A percentile compares a stretch with the other conserved stretches of the same genome.
Conservation (phyloP, 2,797 vertebrate species). For the Channa striata region DNA sequence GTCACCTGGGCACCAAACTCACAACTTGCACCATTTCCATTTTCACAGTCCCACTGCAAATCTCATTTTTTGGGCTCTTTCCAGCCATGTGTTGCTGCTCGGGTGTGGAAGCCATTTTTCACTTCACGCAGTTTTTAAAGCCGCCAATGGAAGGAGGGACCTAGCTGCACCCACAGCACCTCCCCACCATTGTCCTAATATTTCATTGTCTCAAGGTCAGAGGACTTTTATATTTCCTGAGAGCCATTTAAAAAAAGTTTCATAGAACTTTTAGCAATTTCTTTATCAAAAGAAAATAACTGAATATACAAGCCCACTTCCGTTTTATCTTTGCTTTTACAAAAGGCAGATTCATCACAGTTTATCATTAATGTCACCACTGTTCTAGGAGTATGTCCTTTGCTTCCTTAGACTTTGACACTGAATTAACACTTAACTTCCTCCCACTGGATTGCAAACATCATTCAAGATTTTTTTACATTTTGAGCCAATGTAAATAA, state of each 20-base stretch:
- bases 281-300: neutral
- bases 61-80: conserved; percentile 59
- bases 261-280: conserved; percentile 12
- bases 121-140: conserved; percentile 61
- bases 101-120: conserved; percentile 51
- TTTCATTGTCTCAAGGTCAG: conserved; percentile 63
- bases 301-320: neutral
- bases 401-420: conserved; percentile 38
- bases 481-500: neutral
- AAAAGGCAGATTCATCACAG: conserved; percentile 11
- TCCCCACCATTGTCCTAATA: conserved; percentile 40
- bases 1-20: conserved; percentile 42
- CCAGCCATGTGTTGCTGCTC: conserved; percentile 35
- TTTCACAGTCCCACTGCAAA: conserved; percentile 52
- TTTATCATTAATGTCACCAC: conserved; percentile 22
- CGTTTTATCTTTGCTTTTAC: neutral
- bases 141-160: conserved; percentile 59
- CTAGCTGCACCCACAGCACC: conserved; percentile 46
- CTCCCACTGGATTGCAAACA: conserved; percentile 11
- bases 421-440: conserved; percentile 38
- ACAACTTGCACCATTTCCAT: conserved; percentile 36
- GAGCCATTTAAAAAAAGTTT: conserved; percentile 21
- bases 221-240: conserved; percentile 28
- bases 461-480: conserved; percentile 9
- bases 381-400: conserved; percentile 6